phyloP scores from a whole-genome alignment of 1,140 invertebrate genomes.

The Drosophila truncata region DNA sequence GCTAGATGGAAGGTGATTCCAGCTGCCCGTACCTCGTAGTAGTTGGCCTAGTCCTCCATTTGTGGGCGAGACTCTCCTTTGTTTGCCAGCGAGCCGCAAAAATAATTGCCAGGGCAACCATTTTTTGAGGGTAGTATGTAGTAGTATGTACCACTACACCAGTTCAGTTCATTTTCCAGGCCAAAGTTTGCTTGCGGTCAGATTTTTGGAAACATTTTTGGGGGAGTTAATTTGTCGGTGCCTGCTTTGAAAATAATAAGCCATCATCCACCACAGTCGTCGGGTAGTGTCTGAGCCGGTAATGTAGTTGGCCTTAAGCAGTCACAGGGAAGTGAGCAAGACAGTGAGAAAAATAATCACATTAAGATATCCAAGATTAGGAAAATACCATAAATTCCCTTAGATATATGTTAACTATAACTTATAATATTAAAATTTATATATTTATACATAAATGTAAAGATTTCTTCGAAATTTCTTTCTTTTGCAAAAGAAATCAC shows the following conservation, averaged over 20 bases:
- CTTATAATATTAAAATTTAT: background rate
- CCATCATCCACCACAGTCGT: slow-evolving; percentile 41
- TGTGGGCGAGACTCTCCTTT: slow-evolving; percentile 26
- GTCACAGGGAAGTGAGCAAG: background rate
- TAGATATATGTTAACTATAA: no score
- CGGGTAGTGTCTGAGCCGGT: background rate
- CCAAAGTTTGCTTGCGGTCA: slow-evolving; percentile 19
- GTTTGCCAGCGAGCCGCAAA: slow-evolving; percentile 47
- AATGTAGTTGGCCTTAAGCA: background rate
- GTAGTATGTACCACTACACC: background rate
- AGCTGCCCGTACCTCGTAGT: slow-evolving; percentile 8
- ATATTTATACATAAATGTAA: no score
- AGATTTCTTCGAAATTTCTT: background rate
- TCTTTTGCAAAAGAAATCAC: background rate
- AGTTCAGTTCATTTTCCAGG: slow-evolving; percentile 37
- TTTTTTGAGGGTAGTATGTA: background rate
- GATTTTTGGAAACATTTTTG: slow-evolving; percentile 31
- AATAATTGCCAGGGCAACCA: slow-evolving; percentile 67
- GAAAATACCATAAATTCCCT: no score
- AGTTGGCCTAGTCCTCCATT: slow-evolving; percentile 17
- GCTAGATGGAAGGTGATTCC: slow-evolving; percentile 44
- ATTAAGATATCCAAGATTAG: no score
- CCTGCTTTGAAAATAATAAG: slow-evolving; percentile 20
- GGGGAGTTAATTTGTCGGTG: slow-evolving; percentile 25
- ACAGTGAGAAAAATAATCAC: background rate